phyloP scores from a whole-genome alignment of 2,888 invertebrate species.

The Myopa testacea region DNA sequence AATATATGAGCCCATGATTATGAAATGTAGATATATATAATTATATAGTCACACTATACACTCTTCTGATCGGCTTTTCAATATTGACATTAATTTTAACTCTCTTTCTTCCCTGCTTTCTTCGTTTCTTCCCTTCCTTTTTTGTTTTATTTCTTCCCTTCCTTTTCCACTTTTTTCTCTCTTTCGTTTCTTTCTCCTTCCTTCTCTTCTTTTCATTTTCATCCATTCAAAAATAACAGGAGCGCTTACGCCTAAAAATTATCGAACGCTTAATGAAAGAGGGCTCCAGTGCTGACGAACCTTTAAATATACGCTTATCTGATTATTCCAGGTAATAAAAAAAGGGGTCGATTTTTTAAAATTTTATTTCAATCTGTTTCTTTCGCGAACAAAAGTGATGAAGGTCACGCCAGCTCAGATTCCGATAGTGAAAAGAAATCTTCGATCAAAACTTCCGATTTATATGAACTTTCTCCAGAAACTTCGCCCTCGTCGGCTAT shows the following conservation, averaged over 20 bases:
- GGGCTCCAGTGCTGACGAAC: constrained; percentile 90
- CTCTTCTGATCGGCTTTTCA: constrained; percentile 9
- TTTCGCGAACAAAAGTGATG: constrained; percentile 71
- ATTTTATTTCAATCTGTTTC: background rate
- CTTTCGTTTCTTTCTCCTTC: background rate
- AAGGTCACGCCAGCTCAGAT: constrained; percentile 82
- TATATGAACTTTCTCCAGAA: constrained; percentile 67
- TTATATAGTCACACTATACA: background rate
- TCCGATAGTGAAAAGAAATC: constrained; percentile 74
- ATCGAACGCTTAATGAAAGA: constrained; percentile 82
- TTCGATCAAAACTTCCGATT: constrained; percentile 60
- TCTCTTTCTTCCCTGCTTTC: background rate
- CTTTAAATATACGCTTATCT: constrained; percentile 85
- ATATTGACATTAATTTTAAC: background rate
- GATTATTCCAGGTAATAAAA: constrained; percentile 87
- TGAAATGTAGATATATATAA: too few relatives aligned
- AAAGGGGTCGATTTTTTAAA: background rate
- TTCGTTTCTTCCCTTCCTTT: background rate
- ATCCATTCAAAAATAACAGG: constrained; percentile 69
- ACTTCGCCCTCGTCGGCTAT: constrained; percentile 83
- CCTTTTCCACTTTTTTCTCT: background rate
- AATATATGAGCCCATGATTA: too few relatives aligned
- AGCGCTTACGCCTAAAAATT: constrained; percentile 82
- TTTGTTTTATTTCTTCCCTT: background rate
- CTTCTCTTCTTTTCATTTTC: background rate